Percentiles rank a stretch among this genome's conserved stretches.
phyloP scores from a whole-genome alignment of 1,140 invertebrate genomes.

The fruit fly (Drosophila melanogaster) region DNA sequence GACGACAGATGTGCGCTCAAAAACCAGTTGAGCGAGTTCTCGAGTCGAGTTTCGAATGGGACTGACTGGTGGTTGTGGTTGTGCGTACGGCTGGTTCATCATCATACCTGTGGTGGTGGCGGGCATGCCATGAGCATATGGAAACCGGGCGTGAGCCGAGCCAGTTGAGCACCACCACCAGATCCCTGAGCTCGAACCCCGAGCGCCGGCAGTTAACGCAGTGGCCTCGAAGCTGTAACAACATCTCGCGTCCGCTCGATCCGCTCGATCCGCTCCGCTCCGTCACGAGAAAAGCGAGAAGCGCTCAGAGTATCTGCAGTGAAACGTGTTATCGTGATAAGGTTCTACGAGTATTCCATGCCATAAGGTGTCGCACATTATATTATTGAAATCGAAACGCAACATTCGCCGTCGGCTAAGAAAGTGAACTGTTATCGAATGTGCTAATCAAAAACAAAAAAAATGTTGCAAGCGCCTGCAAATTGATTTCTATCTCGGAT shows the following conservation, averaged over 20 bases:
- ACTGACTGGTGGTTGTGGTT: slow-evolving; percentile 12
- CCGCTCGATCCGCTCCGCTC: slow-evolving; percentile 13
- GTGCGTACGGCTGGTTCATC: not conserved
- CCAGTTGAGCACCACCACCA: slow-evolving; percentile 52
- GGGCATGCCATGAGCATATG: slow-evolving; percentile 15
- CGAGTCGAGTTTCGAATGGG: slow-evolving; percentile 15
- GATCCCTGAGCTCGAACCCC: slow-evolving; percentile 53
- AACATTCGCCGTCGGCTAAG: slow-evolving; percentile 29
- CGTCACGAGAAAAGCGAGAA: slow-evolving; percentile 1
- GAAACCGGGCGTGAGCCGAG: slow-evolving; percentile 51
- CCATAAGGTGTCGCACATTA: not conserved
- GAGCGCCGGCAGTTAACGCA: slow-evolving; percentile 74
- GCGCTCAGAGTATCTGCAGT: slow-evolving; percentile 3
- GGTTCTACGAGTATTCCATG: not conserved
- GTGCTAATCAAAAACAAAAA: slow-evolving; percentile 62
- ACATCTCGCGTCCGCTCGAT: slow-evolving; percentile 64
- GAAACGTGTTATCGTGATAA: slow-evolving; percentile 47
- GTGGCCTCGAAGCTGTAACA: slow-evolving; percentile 80
- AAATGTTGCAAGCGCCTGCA: slow-evolving; percentile 49
- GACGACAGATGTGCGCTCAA: slow-evolving; percentile 50
- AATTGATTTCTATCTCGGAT: slow-evolving; percentile 46
- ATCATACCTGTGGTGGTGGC: slow-evolving; percentile 28
- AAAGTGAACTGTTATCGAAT: slow-evolving; percentile 59
- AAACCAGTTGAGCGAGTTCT: slow-evolving; percentile 80
- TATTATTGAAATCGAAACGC: too few species aligned